These are phyloP conservation scores for Orchestia grillus DNA, from an alignment of 1,140 invertebrate genomes.

Conservation along the genomic window DNA sequence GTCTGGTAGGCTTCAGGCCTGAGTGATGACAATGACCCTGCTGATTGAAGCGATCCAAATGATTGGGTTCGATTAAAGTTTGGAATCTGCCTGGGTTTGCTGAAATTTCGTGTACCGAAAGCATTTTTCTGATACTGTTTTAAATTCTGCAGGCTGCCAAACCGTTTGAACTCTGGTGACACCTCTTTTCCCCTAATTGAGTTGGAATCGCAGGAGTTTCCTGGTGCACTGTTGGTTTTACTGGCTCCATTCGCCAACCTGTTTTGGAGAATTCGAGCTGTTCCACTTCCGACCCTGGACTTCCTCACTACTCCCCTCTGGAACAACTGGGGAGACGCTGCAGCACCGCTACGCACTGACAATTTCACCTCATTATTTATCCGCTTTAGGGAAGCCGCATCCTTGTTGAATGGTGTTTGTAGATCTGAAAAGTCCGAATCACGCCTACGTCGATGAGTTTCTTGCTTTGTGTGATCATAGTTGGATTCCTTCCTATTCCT, in stretches of 20 bases:
- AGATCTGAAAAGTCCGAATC: not conserved
- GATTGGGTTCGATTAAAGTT: slow-evolving; percentile 7
- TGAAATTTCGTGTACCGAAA: not conserved
- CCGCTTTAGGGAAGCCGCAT: not conserved
- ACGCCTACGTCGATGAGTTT: not conserved
- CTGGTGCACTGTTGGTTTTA: not conserved
- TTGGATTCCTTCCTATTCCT: not conserved
- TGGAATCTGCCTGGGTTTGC: not conserved
- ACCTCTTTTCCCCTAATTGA: not conserved
- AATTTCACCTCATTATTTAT: not conserved
- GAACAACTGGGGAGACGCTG: not conserved
- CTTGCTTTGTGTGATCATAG: not conserved
- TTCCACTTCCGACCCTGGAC: slow-evolving; percentile 15
- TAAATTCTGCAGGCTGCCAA: slow-evolving; percentile 29
- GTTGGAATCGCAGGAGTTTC: not conserved
- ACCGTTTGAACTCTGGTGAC: not conserved
- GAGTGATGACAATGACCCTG: not conserved
- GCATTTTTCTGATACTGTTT: slow-evolving; percentile 27
- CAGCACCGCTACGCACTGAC: not conserved
- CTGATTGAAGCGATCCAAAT: not conserved
- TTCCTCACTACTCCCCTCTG: slow-evolving; percentile 25
- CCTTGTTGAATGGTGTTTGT: not conserved
- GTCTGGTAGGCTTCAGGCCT: not conserved
- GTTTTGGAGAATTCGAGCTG: not conserved
- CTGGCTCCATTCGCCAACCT: not conserved